Evolutionary conservation across 2,797 vertebrate genomes (phyloP), one percentile per base, ranked within the genome.

Genomic region (Morelia viridis): DNA sequence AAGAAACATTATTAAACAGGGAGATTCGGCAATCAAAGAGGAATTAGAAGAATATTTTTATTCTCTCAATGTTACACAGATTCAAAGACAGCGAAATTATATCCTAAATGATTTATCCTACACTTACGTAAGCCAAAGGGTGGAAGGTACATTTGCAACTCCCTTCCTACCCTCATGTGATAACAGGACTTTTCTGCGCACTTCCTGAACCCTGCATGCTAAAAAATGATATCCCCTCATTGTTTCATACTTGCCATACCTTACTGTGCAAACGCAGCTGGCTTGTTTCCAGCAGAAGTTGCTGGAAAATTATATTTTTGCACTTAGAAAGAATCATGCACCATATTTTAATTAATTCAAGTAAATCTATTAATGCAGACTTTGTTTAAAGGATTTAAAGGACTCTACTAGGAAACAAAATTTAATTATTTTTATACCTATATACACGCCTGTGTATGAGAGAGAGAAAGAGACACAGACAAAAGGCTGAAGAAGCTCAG

Each of bases 121-220:
- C 56, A 92, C 88, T 50, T 58, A 92, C 19, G 92, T 65, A 90
- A 94, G 93, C 58, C 88, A 90, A 91, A 93, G 93, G 94, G 93
- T 94, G 95, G 94, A 84, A 96, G 92, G 93, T 94, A 94, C 83
- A 88, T 2, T 3, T 91, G 90, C 91, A 95, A 96, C 94, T 95
- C 93, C 93, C 92, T 97, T 96, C 95, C 95, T 96, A 93, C 64
- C 80, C 93, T 95, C 87, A 91, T 61, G 92, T 65, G n/a, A 92
- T 96, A 94, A 91, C 90, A 94, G 92, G 92, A 94, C 91, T 80
- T 93, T 85, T 93, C 92, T 94, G 92, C 28, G 2, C 89, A 95
- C 89, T 96, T 97, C 96, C 96, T 95, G 91, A 96, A 65, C 83
- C 90, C 89, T 68, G 80, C 91, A 68, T 46, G 71, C 89, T 92